Percentiles rank a stretch among this genome's conserved stretches.
These are phyloP conservation scores for Caenorhabditis doughertyi DNA, from an alignment of 2,888 invertebrate genomes.

Conservation along the genomic window DNA sequence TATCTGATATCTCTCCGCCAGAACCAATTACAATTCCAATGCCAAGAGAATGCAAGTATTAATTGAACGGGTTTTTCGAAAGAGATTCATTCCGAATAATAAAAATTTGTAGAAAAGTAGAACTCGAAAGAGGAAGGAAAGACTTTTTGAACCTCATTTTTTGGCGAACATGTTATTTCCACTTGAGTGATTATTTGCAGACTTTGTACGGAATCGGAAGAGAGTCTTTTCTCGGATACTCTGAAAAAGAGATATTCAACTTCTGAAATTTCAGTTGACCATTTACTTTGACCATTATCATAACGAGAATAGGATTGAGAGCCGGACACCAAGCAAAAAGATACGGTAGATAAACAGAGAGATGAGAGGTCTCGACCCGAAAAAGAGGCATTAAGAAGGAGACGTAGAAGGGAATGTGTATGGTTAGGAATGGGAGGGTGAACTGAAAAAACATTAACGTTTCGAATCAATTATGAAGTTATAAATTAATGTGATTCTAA, in stretches of 20 bases:
- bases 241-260: conserved; percentile 25
- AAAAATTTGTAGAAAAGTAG: not conserved
- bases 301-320: conserved; percentile 51
- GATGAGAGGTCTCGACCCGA: conserved; percentile 26
- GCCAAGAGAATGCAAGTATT: conserved; percentile 48
- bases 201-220: not conserved
- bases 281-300: conserved; percentile 56
- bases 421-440: conserved; percentile 54
- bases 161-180: conserved; percentile 23
- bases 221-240: conserved; percentile 43
- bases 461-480: not conserved
- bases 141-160: not conserved
- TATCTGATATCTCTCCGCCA: conserved; percentile 49
- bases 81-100: not conserved
- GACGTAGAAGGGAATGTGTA: conserved; percentile 64
- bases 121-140: not conserved
- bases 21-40: conserved; percentile 55
- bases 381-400: conserved; percentile 58
- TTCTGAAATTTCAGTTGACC: not conserved
- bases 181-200: conserved; percentile 1
- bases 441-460: conserved; percentile 42
- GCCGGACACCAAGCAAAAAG: conserved; percentile 64
- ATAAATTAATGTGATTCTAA: not conserved
- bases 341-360: conserved; percentile 57
- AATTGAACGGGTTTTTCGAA: conserved; percentile 16